phyloP scores from a whole-genome alignment of 2,888 invertebrate genomes.

The Dolichopus griseipennis region DNA sequence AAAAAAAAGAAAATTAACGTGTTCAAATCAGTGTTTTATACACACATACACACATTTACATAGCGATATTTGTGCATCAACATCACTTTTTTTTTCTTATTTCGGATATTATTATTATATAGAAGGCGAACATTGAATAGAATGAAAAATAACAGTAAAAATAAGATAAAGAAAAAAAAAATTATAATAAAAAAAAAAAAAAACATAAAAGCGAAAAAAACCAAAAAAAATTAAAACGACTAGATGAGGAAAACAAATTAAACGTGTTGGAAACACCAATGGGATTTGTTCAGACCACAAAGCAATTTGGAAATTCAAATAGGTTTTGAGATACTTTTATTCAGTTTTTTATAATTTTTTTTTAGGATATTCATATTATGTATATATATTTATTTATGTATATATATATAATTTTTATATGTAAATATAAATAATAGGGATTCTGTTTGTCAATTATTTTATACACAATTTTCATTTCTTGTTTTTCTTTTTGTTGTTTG shows the following conservation, averaged over 20 bases:
- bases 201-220: slow-evolving; percentile 11
- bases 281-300: slow-evolving; percentile 22
- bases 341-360: too few relatives aligned
- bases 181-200: slow-evolving; percentile 9
- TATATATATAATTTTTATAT: not conserved
- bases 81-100: slow-evolving; percentile 20
- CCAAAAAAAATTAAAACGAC: slow-evolving; percentile 11
- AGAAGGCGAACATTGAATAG: too few relatives aligned
- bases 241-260: slow-evolving; percentile 18
- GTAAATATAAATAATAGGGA: not conserved
- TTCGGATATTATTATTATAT: slow-evolving; percentile 19
- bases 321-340: slow-evolving; percentile 13
- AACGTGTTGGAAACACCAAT: slow-evolving; percentile 21
- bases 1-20: slow-evolving; percentile 24
- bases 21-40: slow-evolving; percentile 4
- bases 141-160: too few relatives aligned
- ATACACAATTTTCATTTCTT: not conserved
- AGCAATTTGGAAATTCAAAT: slow-evolving; percentile 24
- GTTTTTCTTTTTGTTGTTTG: not conserved
- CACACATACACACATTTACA: not conserved
- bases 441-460: not conserved
- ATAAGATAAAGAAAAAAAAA: slow-evolving; percentile 20
- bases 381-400: not conserved
- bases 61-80: not conserved
- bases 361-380: too few relatives aligned